phyloP scores from a whole-genome alignment of 1,140 invertebrate species.

The Nilaparvata lugens region DNA sequence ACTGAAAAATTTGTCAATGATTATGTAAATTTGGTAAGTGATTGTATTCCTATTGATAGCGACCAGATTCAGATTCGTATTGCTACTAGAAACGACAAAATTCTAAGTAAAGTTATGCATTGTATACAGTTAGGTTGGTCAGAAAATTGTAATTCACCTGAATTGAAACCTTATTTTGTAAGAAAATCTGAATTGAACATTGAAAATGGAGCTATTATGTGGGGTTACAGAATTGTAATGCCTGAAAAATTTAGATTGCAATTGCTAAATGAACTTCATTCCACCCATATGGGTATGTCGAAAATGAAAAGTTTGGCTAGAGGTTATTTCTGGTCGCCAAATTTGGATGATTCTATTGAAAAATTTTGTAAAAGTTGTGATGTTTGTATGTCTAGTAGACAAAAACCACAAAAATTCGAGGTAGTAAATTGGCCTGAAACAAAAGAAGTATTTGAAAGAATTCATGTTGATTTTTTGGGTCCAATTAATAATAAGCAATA shows the following conservation, averaged over 20 bases:
- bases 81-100: constrained; percentile 12
- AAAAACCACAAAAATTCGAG: not conserved
- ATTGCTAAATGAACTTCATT: not conserved
- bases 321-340: not conserved
- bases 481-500: not conserved
- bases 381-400: not conserved
- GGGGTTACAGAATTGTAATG: not conserved
- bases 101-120: too few species aligned
- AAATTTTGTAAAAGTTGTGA: too few species aligned
- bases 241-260: constrained; percentile 13
- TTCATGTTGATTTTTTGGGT: not conserved
- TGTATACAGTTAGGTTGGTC: constrained; percentile 17
- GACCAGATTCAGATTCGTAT: constrained; percentile 17
- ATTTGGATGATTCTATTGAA: not conserved
- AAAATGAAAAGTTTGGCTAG: not conserved
- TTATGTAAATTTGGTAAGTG: constrained; percentile 21
- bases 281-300: not conserved
- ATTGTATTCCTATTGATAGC: constrained; percentile 18
- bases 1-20: constrained; percentile 13
- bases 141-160: constrained; percentile 21
- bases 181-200: too few species aligned
- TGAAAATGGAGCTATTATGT: too few species aligned
- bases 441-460: constrained; percentile 2
- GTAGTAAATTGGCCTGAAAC: not conserved
- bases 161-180: not conserved